Evolutionary conservation across 92 coral and sea anemone species (phyloP), one percentile per base, ranked within the genome.

Genomic region (Porites evermanni): DNA sequence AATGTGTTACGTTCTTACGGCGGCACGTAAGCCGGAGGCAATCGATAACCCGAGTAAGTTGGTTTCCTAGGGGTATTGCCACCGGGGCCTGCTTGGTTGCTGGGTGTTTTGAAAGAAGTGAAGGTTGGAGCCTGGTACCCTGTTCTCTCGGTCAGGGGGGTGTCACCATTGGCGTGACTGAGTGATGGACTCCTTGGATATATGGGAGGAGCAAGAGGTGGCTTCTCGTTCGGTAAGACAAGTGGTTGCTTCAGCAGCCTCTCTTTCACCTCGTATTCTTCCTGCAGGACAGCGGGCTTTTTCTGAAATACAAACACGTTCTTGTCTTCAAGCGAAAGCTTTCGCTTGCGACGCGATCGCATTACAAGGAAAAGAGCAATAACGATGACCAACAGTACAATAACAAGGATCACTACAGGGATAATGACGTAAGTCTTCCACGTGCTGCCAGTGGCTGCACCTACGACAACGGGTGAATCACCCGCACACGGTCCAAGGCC

Each of bases 21-120:
- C 18, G 99, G 98, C 4, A 97, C 99, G 64, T 97, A 97, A 7
- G 99, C 98, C 52, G 99, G 99, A 44, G 99, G 99, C 5, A 97
- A 96, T 79, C 99, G 89, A 86, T 97, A 97, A 53, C 99, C 98
- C 10, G 99, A 95, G 84, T 95, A 95, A 1, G 91, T 87, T 7
- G 87, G 91, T 74, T 92, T 95, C 21, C 98, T 87, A 64, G 95
- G 66, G 38, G 88, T 81, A 71, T 61, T 85, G 3, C 93, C 88
- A 3, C 94, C 84, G 20, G 87, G 69, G 64, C 89, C 88, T 70
- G 72, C 78, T 77, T 78, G 90, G 20, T 69, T 67, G 64, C 92
- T 92, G 72, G 90, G 87, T 54, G 86, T 80, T 64, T 91, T 83
- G 78, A 89, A 79, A 17, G 93, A 93, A 5, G 93, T 79, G 69